phyloP scores from a whole-genome alignment of 2,888 invertebrate genomes.

The Physocephala rufipes region DNA sequence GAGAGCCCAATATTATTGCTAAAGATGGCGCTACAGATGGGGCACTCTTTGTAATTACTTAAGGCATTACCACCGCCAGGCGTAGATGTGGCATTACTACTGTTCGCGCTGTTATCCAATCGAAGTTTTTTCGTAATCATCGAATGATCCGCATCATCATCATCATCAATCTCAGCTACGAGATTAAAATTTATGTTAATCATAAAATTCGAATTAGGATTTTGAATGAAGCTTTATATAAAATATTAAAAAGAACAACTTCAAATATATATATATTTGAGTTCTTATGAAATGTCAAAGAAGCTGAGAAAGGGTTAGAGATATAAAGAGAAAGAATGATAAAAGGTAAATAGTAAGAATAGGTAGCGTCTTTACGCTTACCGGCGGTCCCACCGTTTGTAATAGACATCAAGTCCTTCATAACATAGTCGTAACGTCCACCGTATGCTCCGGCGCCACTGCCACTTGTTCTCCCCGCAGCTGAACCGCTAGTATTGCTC shows the following conservation, averaged over 20 bases:
- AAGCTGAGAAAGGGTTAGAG: background rate
- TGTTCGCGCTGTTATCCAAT: constrained; percentile 48
- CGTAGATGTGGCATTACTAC: constrained; percentile 14
- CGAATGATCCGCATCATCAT: constrained; percentile 50
- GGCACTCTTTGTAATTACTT: constrained; percentile 57
- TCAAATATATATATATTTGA: background rate
- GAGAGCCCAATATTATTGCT: constrained; percentile 63
- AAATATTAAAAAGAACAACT: background rate
- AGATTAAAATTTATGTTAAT: background rate
- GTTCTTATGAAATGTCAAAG: no score
- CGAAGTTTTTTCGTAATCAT: constrained; percentile 56
- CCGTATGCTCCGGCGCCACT: constrained; percentile 55
- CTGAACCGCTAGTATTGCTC: constrained; percentile 49
- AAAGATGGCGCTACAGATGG: constrained; percentile 63
- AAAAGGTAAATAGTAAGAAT: background rate
- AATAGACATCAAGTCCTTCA: constrained; percentile 65
- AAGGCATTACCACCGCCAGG: background rate
- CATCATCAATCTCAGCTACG: constrained; percentile 57
- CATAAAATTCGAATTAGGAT: background rate
- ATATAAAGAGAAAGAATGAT: background rate
- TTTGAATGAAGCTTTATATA: background rate
- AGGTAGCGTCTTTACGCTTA: constrained; percentile 45
- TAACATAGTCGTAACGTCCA: constrained; percentile 63
- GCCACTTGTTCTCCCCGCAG: constrained; percentile 25
- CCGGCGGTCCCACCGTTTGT: constrained; percentile 63